phyloP scores from a whole-genome alignment of 2,888 invertebrate genomes.

The Parnassius mnemosyne region DNA sequence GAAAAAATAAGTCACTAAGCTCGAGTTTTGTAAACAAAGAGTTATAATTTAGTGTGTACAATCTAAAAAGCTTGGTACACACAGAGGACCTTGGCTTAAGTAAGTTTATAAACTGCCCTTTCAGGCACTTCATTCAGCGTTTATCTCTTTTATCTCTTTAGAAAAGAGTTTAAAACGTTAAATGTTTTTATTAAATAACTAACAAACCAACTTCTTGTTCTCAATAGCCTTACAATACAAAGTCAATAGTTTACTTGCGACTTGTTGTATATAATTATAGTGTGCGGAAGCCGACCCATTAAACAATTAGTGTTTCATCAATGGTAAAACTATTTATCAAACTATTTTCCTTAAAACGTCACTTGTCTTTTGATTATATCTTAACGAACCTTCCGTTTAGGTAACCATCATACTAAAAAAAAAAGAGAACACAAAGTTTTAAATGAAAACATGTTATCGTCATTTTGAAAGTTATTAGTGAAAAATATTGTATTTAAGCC shows the following conservation, averaged over 20 bases:
- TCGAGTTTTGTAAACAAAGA: too few species aligned
- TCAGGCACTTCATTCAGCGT: background rate
- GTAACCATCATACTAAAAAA: background rate
- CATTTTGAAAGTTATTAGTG: too few species aligned
- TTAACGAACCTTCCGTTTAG: background rate
- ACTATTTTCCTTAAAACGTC: constrained; percentile 7
- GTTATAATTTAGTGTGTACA: too few species aligned
- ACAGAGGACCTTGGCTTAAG: background rate
- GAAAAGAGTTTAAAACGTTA: constrained; percentile 1
- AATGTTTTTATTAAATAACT: constrained; percentile 9
- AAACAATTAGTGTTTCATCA: constrained; percentile 11
- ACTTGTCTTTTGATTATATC: background rate
- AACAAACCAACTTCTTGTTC: background rate
- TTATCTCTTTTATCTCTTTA: background rate
- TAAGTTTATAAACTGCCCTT: background rate
- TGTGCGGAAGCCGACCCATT: background rate
- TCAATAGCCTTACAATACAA: background rate
- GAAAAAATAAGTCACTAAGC: too few species aligned
- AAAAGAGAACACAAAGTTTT: background rate
- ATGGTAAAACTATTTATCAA: constrained; percentile 1
- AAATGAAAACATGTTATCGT: too few species aligned
- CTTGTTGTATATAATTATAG: background rate
- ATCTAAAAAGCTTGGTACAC: background rate
- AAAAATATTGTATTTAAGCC: too few species aligned
- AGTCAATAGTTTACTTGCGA: background rate